A percentile compares a stretch with the other conserved stretches of the same genome.
Conservation (phyloP, 1,140 invertebrate genomes). For the Dendrolimus kikuchii region DNA sequence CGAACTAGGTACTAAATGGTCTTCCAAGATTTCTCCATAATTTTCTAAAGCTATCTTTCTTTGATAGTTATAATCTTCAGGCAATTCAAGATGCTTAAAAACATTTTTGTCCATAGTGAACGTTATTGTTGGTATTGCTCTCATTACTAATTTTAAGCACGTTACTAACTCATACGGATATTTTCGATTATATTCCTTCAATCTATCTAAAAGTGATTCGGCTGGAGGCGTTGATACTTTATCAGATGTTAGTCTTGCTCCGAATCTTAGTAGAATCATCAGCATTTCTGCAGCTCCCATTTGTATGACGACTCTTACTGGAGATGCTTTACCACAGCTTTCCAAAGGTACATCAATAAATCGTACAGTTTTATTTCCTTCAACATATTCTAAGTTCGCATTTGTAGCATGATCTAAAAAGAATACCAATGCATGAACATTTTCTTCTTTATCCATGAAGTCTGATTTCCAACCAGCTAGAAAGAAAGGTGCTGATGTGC, state of each 20-base stretch:
- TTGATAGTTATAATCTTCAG: constrained; percentile 62
- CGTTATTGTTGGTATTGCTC: constrained; percentile 72
- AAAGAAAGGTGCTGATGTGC: constrained; percentile 82
- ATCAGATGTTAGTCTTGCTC: constrained; percentile 73
- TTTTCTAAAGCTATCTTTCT: constrained; percentile 75
- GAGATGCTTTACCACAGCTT: constrained; percentile 79
- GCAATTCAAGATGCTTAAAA: constrained; percentile 43
- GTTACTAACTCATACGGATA: constrained; percentile 78
- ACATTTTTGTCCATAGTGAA: constrained; percentile 48
- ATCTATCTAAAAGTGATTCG: constrained; percentile 75
- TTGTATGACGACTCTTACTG: constrained; percentile 80
- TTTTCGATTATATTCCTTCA: constrained; percentile 75
- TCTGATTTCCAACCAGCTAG: constrained; percentile 89
- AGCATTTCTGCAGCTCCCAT: constrained; percentile 81
- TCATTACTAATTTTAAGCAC: constrained; percentile 78
- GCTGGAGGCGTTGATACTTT: constrained; percentile 65
- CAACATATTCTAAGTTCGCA: constrained; percentile 71
- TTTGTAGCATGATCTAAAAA: constrained; percentile 82
- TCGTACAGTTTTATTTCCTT: constrained; percentile 63
- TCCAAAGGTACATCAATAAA: constrained; percentile 87
- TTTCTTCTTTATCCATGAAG: constrained; percentile 83
- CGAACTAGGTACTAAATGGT: constrained; percentile 75
- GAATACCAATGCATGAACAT: constrained; percentile 81
- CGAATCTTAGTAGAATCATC: constrained; percentile 80
- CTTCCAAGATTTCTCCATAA: constrained; percentile 75